These are phyloP conservation scores for Lepilemur ruficaudatus DNA, from an alignment of 2,797 vertebrate species.

Conservation along the genomic window DNA sequence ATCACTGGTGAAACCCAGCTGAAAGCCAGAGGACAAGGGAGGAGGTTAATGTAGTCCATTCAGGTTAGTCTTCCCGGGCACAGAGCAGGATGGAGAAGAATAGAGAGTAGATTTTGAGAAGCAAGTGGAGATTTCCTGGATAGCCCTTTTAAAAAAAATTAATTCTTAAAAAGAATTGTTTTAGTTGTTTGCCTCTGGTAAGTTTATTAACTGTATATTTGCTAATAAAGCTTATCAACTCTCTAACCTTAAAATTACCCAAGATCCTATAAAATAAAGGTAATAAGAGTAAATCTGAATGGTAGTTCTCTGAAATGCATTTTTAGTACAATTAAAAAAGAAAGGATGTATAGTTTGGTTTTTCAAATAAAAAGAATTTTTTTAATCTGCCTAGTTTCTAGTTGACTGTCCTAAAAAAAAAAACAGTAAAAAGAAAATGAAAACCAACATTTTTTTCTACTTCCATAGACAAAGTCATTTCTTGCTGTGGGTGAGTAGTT, in stretches of 20 bases:
- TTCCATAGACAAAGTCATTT: slow-evolving; percentile 29
- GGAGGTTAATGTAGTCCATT: background rate
- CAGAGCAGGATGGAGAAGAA: background rate
- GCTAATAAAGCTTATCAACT: background rate
- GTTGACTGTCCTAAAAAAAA: background rate
- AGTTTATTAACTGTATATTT: background rate
- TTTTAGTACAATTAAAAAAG: background rate
- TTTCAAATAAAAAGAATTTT: slow-evolving; percentile 1
- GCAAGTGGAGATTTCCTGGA: background rate
- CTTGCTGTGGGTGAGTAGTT: slow-evolving; percentile 23
- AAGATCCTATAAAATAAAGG: background rate
- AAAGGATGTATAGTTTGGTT: background rate
- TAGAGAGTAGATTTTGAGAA: background rate
- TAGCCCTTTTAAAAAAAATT: background rate
- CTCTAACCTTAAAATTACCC: background rate
- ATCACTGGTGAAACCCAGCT: background rate
- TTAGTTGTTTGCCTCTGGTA: background rate
- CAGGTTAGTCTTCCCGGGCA: background rate
- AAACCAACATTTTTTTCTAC: slow-evolving; percentile 34
- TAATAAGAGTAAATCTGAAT: background rate
- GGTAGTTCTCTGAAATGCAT: background rate
- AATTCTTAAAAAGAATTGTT: background rate
- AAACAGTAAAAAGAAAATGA: background rate
- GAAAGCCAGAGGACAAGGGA: background rate
- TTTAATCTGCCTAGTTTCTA: slow-evolving; percentile 5